Percentiles rank a stretch among this genome's conserved stretches.
These are phyloP conservation scores for Cynopterus sphinx DNA, from an alignment of 2,797 vertebrate genomes.

Conservation along the genomic window DNA sequence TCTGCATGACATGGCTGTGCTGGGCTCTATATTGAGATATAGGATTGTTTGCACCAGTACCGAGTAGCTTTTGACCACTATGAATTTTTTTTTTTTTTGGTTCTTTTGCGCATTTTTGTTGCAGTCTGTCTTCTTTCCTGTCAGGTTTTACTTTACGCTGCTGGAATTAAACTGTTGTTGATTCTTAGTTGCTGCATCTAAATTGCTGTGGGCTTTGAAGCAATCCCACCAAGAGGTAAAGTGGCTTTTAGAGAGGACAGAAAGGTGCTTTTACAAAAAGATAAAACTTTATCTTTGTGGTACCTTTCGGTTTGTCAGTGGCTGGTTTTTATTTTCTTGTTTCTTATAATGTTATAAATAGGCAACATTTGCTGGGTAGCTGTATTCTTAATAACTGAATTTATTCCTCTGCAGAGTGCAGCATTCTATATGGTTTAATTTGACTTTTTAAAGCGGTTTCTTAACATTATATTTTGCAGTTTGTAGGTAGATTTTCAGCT, in stretches of 20 bases:
- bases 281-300: background rate
- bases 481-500: background rate
- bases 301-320: background rate
- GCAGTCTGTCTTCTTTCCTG: background rate
- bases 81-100: background rate
- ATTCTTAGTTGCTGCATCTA: slow-evolving; percentile 20
- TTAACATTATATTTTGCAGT: slow-evolving; percentile 7
- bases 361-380: background rate
- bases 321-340: slow-evolving; percentile 2
- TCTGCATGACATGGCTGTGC: background rate
- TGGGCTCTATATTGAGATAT: background rate
- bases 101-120: background rate
- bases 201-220: slow-evolving; percentile 24
- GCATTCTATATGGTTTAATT: background rate
- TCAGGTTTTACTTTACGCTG: background rate
- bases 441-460: background rate
- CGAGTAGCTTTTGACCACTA: background rate
- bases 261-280: background rate
- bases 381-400: background rate
- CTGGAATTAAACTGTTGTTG: background rate
- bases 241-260: background rate
- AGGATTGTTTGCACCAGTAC: background rate
- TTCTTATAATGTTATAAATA: slow-evolving; percentile 11
- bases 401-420: background rate
- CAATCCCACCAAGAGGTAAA: background rate